Percentiles rank a stretch among this genome's conserved stretches.
phyloP scores from a whole-genome alignment of 2,797 vertebrate genomes.

The Sebastes matsubarae region DNA sequence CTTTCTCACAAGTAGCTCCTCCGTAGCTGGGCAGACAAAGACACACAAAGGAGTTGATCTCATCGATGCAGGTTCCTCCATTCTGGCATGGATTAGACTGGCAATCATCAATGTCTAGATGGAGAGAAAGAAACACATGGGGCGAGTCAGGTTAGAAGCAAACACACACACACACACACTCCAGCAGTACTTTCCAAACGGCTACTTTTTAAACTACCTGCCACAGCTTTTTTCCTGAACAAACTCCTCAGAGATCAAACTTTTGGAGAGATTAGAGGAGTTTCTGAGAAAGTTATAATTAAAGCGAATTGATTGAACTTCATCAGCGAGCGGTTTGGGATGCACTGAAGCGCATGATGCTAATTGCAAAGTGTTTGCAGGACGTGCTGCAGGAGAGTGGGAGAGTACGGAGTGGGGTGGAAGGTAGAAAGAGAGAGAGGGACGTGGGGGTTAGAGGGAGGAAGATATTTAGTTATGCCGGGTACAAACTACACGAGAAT shows the following conservation, averaged over 20 bases:
- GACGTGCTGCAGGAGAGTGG: slow-evolving; percentile 22
- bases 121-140: background rate
- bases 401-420: background rate
- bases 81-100: slow-evolving; percentile 95
- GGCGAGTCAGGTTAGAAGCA: slow-evolving; percentile 7
- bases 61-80: slow-evolving; percentile 95
- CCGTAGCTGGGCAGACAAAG: slow-evolving; percentile 97
- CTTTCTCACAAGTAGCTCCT: slow-evolving; percentile 93
- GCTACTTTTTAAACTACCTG: slow-evolving; percentile 39
- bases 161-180: slow-evolving; percentile 10
- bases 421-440: background rate
- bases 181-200: background rate
- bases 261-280: slow-evolving; percentile 62
- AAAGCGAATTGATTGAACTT: slow-evolving; percentile 74
- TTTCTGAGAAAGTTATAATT: slow-evolving; percentile 73
- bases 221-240: slow-evolving; percentile 23
- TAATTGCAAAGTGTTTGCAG: slow-evolving; percentile 69
- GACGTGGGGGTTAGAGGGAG: background rate
- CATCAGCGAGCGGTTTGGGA: slow-evolving; percentile 65
- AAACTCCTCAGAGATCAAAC: slow-evolving; percentile 50
- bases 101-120: slow-evolving; percentile 94
- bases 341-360: slow-evolving; percentile 59
- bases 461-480: background rate
- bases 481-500: background rate
- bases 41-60: slow-evolving; percentile 92